These are phyloP conservation scores for Aldrovandia affinis DNA, from an alignment of 2,797 vertebrate species.

Conservation along the genomic window DNA sequence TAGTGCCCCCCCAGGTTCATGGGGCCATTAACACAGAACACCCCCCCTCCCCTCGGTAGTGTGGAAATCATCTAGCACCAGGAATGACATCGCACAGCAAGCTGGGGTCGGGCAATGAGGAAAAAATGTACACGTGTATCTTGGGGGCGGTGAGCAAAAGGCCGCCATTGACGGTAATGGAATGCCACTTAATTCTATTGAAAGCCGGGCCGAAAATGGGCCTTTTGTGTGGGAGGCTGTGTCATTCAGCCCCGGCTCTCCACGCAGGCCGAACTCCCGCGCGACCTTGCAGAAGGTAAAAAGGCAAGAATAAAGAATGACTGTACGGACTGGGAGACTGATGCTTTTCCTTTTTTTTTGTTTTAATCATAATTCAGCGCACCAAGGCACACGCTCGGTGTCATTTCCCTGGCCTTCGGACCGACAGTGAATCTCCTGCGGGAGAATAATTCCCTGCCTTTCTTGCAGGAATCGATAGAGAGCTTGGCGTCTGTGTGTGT, in stretches of 20 bases:
- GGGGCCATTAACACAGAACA: too few relatives aligned
- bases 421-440: background rate
- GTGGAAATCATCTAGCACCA: too few relatives aligned
- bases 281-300: background rate
- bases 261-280: too few relatives aligned
- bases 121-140: too few relatives aligned
- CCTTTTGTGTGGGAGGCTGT: background rate
- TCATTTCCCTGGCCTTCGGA: slow-evolving; percentile 15
- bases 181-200: background rate
- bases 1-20: too few relatives aligned
- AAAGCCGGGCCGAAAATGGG: background rate
- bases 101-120: too few relatives aligned
- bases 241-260: background rate
- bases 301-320: background rate
- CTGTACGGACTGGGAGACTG: background rate
- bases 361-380: background rate
- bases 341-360: background rate
- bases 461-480: background rate
- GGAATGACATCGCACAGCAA: too few relatives aligned
- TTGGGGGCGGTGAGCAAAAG: background rate
- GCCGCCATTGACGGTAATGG: background rate
- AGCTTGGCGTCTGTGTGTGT: background rate
- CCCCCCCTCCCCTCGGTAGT: too few relatives aligned
- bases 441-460: background rate
- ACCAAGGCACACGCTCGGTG: too few relatives aligned